Conservation (phyloP, 2,797 vertebrate genomes). For the Sebastes vulpes region DNA sequence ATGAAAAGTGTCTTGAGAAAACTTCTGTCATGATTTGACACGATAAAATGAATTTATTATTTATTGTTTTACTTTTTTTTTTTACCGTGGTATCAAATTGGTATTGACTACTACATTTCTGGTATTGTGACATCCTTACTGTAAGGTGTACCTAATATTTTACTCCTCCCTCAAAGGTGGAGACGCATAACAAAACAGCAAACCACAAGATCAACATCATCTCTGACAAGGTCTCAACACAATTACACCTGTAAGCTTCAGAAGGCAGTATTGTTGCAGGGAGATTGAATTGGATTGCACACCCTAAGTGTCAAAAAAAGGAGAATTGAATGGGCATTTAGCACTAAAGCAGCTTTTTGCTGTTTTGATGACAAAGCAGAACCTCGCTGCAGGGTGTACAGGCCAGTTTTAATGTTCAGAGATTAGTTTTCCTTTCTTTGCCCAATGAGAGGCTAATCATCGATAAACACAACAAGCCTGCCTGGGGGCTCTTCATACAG, state of each 20-base stretch:
- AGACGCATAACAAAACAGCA: background rate
- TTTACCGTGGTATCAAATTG: no score
- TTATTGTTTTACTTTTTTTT: no score
- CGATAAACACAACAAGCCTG: constrained; percentile 64
- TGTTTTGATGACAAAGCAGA: constrained; percentile 55
- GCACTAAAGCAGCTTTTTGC: constrained; percentile 25
- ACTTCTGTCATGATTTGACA: no score
- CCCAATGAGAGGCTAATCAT: constrained; percentile 67
- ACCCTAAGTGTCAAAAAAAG: constrained; percentile 23
- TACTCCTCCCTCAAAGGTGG: background rate
- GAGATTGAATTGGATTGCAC: constrained; percentile 4
- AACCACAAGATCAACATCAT: background rate
- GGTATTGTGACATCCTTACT: no score
- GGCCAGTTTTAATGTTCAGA: constrained; percentile 27
- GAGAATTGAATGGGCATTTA: constrained; percentile 14
- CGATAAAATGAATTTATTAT: no score
- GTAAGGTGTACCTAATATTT: background rate
- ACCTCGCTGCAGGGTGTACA: constrained; percentile 51
- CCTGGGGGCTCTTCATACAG: constrained; percentile 38
- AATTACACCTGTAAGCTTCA: background rate
- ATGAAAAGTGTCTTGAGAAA: no score
- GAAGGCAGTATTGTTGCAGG: background rate
- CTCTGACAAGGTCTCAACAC: background rate
- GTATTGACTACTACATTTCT: no score
- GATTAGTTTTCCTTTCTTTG: constrained; percentile 44